Base-by-base conservation (phyloP, 2,113 vertebrate species). In the Heterochromis multidens region DNA sequence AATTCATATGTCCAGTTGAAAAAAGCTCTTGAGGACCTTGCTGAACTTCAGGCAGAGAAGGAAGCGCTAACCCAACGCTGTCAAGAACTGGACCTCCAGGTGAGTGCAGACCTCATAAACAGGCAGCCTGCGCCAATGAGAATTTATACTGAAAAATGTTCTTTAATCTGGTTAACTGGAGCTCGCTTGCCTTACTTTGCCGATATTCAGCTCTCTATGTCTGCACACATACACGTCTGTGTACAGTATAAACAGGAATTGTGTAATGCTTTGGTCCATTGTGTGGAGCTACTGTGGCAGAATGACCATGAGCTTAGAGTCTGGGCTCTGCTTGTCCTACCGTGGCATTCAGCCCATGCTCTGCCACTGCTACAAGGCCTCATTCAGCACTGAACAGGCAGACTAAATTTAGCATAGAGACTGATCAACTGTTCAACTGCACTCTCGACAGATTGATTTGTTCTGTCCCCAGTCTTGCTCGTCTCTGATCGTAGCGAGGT, bases 61-160 rank as follows among this genome's bases (percentile, higher is more conserved):
- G 98, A 99, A 49, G 97, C 98, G 19, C 85, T 99, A 52, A 96
- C 96, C 21, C 98, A 98, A 61, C 97, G 98, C 83, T 99, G 98
- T 85, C 97, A 98, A 91, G 98, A 99, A 91, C 94, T 99, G 23
- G 99, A 99, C 84, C 86, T 98, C 58, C 99, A 99, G 97, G 99
- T 99, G 88, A 91, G 90, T 59, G 25, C 61, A 31, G 4, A 77
- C 2, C 60, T 58, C 11, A 33, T 3, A 23, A 58, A 35, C 23
- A 83, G 19, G 17, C 49, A 54, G 12, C 5, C 25, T 25, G 8
- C 37, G n/a, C 27, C 31, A 46, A 3, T 4, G 33, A 0, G 4
- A 33, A 76, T 52, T 37, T 19, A 11, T 46, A 1, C 72, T 84
- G 31, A 70, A 52, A 63, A 31, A 19, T 46, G 4, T 21, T 25